A percentile compares a stretch with the other conserved stretches of the same genome.
phyloP scores from a whole-genome alignment of 2,113 vertebrate species.

The Rhinoderma darwinii region DNA sequence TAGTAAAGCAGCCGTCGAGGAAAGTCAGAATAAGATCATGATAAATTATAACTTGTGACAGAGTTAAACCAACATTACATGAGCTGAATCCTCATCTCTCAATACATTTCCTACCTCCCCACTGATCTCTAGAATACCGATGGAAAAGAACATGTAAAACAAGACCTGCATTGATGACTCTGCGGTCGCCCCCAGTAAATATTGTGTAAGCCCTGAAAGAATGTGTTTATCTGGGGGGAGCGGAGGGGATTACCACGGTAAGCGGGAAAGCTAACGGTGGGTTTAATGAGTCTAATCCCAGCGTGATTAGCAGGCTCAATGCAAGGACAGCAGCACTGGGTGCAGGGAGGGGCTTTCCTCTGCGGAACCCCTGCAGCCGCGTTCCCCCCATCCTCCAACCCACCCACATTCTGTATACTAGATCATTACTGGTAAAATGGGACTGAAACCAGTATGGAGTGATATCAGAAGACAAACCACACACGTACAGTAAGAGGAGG shows the following conservation, averaged over 20 bases:
- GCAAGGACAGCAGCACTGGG: conserved; percentile 47
- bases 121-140: conserved; percentile 8
- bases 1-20: background rate
- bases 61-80: conserved; percentile 48
- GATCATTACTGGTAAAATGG: background rate
- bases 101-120: conserved; percentile 36
- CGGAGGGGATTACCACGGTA: conserved; percentile 53
- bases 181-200: conserved; percentile 44
- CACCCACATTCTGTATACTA: background rate
- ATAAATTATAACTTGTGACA: conserved; percentile 38
- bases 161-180: conserved; percentile 49
- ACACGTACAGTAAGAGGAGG: background rate
- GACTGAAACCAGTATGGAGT: background rate
- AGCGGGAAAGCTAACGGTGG: conserved; percentile 51
- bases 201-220: conserved; percentile 52
- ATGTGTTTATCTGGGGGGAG: conserved; percentile 58
- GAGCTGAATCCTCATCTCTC: conserved; percentile 33
- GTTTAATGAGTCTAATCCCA: conserved; percentile 55
- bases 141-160: conserved; percentile 56
- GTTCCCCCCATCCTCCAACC: background rate
- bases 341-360: conserved; percentile 52
- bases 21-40: conserved; percentile 1
- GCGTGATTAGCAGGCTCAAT: conserved; percentile 56
- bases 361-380: conserved; percentile 53
- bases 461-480: background rate